Evolutionary conservation across 2,113 vertebrate genomes (phyloP), one percentile per base, ranked within the genome.

Genomic region (Aspiorhynchus laticeps): DNA sequence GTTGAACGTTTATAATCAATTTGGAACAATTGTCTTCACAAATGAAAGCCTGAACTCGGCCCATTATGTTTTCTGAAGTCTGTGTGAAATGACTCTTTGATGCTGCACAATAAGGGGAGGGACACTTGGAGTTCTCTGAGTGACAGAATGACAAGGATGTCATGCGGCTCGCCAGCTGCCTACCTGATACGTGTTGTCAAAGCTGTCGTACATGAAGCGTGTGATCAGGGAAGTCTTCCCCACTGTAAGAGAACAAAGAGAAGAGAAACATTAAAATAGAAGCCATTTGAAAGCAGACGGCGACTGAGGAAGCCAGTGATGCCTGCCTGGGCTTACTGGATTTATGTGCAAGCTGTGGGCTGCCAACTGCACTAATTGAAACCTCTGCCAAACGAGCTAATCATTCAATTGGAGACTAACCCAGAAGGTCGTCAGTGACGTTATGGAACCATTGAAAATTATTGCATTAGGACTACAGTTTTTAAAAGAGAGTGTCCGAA

Each of bases 151-250:
- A 84, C 74, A 59, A 61, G 31, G 67, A 75, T 31, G 12, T 65
- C 77, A 59, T 78, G 43, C 5, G 77, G 56, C 92, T 56, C 91
- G 97, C 97, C 96, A 85, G 51, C 9, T 74, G 63, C 93, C 63
- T 91, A 98, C 97, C 96, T 98, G 97, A 93, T 98, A 97, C 0
- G 97, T 97, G 95, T 97, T 97, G 96, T 98, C 97, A 82, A 98
- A 98, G 93, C 97, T 98, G 96, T 98, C 97, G 7, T 98, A 98
- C 97, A 98, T 98, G 94, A 98, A 98, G 86, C 97, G 93, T 5
- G 97, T 98, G 94, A 98, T 98, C 94, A 98, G 94, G 89, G 97
- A 98, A 17, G 97, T 98, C 95, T 98, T 98, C 85, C 97, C 97
- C 85, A 98, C 97, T 97, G 95, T 89, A 96, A 96, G 90, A 94